Base-by-base conservation (phyloP, 2,888 invertebrate genomes). In the Cataglyphis livida region DNA sequence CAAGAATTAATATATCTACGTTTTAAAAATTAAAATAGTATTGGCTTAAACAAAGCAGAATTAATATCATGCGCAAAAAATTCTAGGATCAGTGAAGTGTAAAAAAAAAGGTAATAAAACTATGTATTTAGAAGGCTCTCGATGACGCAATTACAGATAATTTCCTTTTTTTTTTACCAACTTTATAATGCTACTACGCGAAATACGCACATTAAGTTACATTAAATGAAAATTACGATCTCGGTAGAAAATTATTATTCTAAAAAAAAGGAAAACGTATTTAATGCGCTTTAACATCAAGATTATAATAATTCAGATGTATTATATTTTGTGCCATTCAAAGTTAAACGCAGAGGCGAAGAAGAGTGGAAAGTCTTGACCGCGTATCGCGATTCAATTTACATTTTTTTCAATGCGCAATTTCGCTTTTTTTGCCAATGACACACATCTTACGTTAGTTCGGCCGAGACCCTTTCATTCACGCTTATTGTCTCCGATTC, bases 401-500 rank as follows among this genome's bases (percentile, higher is more conserved):
- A 21, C 54, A 4, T 68, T 54, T 28, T 28, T 51, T 51, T 68
- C 38, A 70, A 28, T 15, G 18, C 25, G 25, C 10, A 32, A 10
- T 74, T 74, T 44, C 44, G 44, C 15, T 44, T 48, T 4, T 9
- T 74, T 44, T 59, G 62, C 41, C 15, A 62, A 18, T 61, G 18
- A 62, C 41, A 15, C 18, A 25, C 54, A 18, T 68, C 76, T 82
- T 61, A 28, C 38, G 25, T 84, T 70, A 81, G 70, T 48, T 59
- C 76, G 81, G 59, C 82, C 57, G 62, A 81, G 74, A 75, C 70
- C 48, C 62, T 32, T 71, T 88, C 89, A 89, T 90, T 91, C 91
- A 90, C 84, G 35, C 76, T 83, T 75, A 89, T 88, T 84, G 90
- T 86, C 84, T 84, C 78, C 76, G 41, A 32, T 57, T 75, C 65